Conservation (phyloP, 2,797 vertebrate genomes). For the Nasua narica region DNA sequence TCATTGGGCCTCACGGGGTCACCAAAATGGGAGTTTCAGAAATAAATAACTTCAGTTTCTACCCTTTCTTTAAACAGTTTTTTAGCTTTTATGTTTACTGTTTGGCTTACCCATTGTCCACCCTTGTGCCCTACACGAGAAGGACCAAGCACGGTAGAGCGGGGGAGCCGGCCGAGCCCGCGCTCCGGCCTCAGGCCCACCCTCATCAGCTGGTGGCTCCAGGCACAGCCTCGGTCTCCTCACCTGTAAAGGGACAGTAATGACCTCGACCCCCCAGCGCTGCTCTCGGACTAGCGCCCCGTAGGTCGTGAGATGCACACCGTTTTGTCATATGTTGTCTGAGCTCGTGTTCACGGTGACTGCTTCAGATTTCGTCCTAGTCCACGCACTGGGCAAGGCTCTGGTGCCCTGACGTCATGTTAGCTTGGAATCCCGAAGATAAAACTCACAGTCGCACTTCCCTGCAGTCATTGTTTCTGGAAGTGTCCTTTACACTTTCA, state of each 20-base stretch:
- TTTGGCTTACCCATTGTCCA: background rate
- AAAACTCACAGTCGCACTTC: background rate
- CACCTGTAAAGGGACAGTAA: rapidly evolving
- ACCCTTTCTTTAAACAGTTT: background rate
- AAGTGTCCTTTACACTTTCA: background rate
- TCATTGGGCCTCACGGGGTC: background rate
- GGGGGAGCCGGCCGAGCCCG: background rate
- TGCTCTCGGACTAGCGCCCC: background rate
- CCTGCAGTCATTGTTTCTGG: no score
- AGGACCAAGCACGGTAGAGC: no score
- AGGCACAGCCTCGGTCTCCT: background rate
- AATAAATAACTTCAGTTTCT: background rate
- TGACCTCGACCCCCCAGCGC: background rate
- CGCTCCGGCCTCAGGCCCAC: background rate
- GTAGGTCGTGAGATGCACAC: background rate
- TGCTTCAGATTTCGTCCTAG: background rate
- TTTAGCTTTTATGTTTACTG: background rate
- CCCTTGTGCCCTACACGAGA: background rate
- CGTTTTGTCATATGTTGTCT: background rate
- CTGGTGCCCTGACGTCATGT: rapidly evolving
- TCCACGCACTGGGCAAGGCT: background rate
- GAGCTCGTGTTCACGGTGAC: background rate
- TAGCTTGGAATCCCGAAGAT: background rate
- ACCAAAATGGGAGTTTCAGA: background rate
- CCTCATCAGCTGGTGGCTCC: background rate